Percentiles rank a stretch among this genome's conserved stretches.
These are phyloP conservation scores for Chascanopsetta lugubris DNA, from an alignment of 2,113 vertebrate species.

Conservation along the genomic window DNA sequence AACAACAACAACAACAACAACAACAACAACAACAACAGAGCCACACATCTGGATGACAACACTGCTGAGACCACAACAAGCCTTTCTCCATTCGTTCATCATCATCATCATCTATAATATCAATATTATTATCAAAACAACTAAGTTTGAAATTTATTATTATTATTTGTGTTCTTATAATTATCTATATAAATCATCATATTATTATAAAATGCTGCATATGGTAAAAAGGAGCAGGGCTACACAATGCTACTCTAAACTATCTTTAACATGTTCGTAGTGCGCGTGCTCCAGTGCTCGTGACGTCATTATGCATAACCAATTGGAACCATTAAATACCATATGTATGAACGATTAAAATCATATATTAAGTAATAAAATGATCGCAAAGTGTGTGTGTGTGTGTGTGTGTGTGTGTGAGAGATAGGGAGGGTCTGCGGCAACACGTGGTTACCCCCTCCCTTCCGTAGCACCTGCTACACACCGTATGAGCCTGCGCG, in stretches of 20 bases:
- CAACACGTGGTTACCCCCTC: conserved; percentile 76
- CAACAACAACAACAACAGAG: not conserved
- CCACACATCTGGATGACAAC: conserved; percentile 27
- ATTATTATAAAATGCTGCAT: no score
- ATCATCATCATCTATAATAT: not conserved
- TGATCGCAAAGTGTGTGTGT: no score
- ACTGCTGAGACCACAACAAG: no score
- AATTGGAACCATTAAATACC: no score
- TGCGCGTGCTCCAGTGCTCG: no score
- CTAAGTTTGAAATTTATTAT: no score
- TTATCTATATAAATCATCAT: no score
- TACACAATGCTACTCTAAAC: not conserved
- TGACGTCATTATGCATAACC: no score
- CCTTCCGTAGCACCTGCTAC: conserved; percentile 78
- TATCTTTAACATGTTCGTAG: not conserved
- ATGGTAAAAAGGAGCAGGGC: not conserved
- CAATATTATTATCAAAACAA: no score
- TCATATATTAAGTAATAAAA: conserved; percentile 5
- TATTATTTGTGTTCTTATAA: conserved; percentile 17
- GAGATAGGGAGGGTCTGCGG: no score
- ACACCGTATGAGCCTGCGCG: conserved; percentile 10
- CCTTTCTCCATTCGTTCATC: no score
- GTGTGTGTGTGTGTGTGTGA: no score
- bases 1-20: not conserved
- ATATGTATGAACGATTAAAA: not conserved